These are phyloP conservation scores for Syndactyla subalaris DNA, from an alignment of 2,797 vertebrate genomes.

Conservation along the genomic window DNA sequence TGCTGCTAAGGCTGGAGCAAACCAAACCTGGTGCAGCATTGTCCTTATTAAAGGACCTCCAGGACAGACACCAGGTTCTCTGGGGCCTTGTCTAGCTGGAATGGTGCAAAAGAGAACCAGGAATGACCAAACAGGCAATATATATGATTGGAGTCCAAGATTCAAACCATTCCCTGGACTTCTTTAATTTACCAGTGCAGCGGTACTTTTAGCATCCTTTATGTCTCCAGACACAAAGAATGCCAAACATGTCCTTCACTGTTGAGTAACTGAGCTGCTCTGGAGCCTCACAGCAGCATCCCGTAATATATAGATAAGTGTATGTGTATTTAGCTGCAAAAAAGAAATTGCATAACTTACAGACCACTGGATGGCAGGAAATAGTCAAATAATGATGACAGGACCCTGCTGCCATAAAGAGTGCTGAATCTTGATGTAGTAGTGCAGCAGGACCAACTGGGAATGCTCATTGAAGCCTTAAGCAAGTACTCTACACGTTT, in stretches of 20 bases:
- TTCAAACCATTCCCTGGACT: neutral
- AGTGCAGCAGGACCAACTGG: neutral
- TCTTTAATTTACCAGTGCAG: neutral
- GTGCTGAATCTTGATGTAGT: neutral
- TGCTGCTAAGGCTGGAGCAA: neutral
- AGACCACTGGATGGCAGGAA: neutral
- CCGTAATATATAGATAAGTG: neutral
- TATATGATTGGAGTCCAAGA: neutral
- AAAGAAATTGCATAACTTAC: neutral
- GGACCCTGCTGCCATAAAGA: neutral
- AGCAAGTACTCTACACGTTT: neutral
- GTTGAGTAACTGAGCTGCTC: neutral
- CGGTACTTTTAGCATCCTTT: neutral
- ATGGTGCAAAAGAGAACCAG: neutral
- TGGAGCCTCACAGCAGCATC: neutral
- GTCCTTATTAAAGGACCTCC: neutral
- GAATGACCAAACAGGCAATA: neutral
- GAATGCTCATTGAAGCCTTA: neutral
- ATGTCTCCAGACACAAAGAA: neutral
- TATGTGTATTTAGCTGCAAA: neutral
- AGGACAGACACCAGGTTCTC: neutral
- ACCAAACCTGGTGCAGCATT: neutral
- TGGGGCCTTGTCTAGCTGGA: neutral
- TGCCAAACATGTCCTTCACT: neutral
- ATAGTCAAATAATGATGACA: neutral